These are phyloP conservation scores for Muschampia plurimacula DNA, from an alignment of 2,888 invertebrate genomes.

Conservation along the genomic window DNA sequence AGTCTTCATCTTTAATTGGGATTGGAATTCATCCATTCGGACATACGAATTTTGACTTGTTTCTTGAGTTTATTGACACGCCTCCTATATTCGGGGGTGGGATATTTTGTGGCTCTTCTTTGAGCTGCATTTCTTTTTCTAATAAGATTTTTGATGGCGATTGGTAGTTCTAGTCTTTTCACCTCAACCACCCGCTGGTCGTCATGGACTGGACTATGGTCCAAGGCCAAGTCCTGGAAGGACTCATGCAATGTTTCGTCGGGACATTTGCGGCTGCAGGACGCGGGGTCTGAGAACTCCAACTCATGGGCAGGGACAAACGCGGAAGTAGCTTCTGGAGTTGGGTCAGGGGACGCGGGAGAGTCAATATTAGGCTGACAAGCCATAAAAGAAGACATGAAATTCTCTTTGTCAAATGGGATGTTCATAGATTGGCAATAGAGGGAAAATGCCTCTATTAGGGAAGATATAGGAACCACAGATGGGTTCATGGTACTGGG, in stretches of 20 bases:
- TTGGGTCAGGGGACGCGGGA: no score
- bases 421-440: neutral
- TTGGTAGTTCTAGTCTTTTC: neutral
- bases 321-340: no score
- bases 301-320: no score
- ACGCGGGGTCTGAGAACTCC: no score
- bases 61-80: neutral
- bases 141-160: neutral
- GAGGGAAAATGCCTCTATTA: neutral
- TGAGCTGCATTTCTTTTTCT: neutral
- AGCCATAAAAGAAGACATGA: no score
- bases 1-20: no score
- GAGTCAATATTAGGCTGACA: no score
- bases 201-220: conserved; percentile 10
- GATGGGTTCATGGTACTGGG: no score
- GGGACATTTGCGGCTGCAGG: no score
- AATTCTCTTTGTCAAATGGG: neutral
- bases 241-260: no score
- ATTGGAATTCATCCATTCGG: neutral
- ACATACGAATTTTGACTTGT: neutral
- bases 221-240: conserved; percentile 4
- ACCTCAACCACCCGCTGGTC: neutral
- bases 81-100: neutral
- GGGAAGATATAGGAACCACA: neutral
- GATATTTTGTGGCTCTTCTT: neutral